Conservation (phyloP, 2,113 vertebrate genomes). For the Gadus chalcogrammus region DNA sequence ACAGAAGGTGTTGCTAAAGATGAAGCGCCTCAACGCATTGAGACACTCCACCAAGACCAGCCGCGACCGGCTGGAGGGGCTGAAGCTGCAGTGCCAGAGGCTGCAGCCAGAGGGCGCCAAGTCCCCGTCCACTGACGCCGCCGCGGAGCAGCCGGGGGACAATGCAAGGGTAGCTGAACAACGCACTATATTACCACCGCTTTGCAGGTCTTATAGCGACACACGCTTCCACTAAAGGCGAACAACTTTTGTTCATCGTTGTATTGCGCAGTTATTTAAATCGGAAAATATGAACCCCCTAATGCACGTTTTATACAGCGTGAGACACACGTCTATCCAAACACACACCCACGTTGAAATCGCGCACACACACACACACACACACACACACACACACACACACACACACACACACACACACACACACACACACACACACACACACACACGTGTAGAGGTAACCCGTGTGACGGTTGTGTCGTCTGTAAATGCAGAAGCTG, state of each 20-base stretch:
- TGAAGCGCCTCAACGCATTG: constrained; percentile 76
- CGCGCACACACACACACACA: neutral
- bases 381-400: constrained; percentile 16
- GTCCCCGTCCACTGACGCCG: constrained; percentile 20
- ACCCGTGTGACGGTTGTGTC: constrained; percentile 2
- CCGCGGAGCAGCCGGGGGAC: constrained; percentile 46
- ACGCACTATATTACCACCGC: too few relatives aligned
- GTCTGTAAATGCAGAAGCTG: constrained; percentile 63
- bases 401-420: too few relatives aligned
- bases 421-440: too few relatives aligned
- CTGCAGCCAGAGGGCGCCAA: constrained; percentile 34
- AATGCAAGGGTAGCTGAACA: constrained; percentile 70
- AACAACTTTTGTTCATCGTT: too few relatives aligned
- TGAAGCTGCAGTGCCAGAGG: constrained; percentile 64
- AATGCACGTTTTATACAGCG: too few relatives aligned
- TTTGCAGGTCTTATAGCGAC: too few relatives aligned
- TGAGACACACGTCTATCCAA: too few relatives aligned
- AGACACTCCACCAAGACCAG: constrained; percentile 67
- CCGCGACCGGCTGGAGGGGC: constrained; percentile 61
- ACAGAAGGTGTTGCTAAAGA: constrained; percentile 71
- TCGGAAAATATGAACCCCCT: too few relatives aligned
- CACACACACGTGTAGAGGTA: too few relatives aligned
- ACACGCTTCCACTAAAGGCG: too few relatives aligned
- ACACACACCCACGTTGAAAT: neutral
- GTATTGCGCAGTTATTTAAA: too few relatives aligned